Evolutionary conservation across 2,113 vertebrate species (phyloP).

Genomic region (Barnardius zonarius): DNA sequence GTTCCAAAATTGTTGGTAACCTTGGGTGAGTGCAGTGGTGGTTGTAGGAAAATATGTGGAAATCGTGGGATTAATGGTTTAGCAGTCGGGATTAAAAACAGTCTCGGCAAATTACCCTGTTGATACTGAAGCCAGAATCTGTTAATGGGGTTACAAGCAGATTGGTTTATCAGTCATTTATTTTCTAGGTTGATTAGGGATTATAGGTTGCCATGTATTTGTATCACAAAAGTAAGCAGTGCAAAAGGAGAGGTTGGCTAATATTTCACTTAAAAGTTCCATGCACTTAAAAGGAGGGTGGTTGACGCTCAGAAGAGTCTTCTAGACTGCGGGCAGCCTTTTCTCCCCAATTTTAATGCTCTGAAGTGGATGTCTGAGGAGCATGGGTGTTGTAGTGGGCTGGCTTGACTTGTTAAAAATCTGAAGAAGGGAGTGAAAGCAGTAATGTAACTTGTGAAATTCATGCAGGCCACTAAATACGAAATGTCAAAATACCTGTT

Average conservation of each 20-base stretch:
- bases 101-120: slow-evolving; percentile 66
- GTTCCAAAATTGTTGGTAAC: neutral
- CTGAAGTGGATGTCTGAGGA: neutral
- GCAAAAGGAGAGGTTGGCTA: neutral
- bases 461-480: neutral
- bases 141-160: slow-evolving; percentile 65
- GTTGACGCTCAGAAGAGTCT: neutral
- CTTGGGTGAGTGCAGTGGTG: slow-evolving; percentile 41
- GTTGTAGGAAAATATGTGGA: slow-evolving; percentile 50
- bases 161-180: slow-evolving; percentile 62
- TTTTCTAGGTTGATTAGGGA: slow-evolving; percentile 72
- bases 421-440: neutral
- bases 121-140: slow-evolving; percentile 64
- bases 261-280: neutral
- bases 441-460: neutral
- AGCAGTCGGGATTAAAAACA: slow-evolving; percentile 72
- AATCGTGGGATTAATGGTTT: slow-evolving; percentile 78
- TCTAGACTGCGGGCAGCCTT: neutral
- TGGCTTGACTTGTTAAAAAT: neutral
- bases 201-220: slow-evolving; percentile 41
- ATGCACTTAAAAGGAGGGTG: neutral
- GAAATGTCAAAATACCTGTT: neutral
- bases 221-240: neutral
- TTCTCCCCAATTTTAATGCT: neutral
- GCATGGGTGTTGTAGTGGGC: neutral